Evolutionary conservation across 1,140 invertebrate species (phyloP), one percentile per base, ranked within the genome.

Genomic region (Stegodyphus mimosarum): DNA sequence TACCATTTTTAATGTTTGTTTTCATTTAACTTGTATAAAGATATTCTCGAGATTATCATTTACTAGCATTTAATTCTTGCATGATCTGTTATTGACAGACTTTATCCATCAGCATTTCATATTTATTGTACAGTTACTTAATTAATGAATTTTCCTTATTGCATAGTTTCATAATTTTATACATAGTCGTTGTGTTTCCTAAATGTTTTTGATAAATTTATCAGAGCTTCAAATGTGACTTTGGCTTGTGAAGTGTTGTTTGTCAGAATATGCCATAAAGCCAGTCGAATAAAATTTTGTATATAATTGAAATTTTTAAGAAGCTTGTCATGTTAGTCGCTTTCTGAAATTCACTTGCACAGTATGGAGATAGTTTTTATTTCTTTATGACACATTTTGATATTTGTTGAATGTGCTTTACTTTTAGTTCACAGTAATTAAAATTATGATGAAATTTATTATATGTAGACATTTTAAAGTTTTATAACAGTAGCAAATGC

Each of bases 161-260:
- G 10, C 18, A 71, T 33, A 11, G 10, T 11, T 71, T n/a, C 48
- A 11, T 72, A 63, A 60, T 80, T 80, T 80, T 80, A 53, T 80
- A 48, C 18, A 52, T 17, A 52, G n/a, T 70, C 49, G 66, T 72
- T 71, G 17, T 48, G 55, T 72, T 80, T 80, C 33, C 72, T 55
- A 13, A 55, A 72, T 80, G 33, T 80, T 80, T 80, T 33, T 71
- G 49, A 80, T 80, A 80, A 80, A 71, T 80, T 80, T 80, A 80
- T 80, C 18, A 71, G 78, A 80, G 78, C 78, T 80, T 80, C 67
- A 72, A 71, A 69, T 72, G 55, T 80, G 51, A 79, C 50, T 71
- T 72, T 60, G 78, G 78, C 78, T 72, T 72, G 69, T 67, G 69
- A 72, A 72, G 53, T 80, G 67, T 80, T 71, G 70, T 67, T 80